Conservation (phyloP, 2,888 invertebrate genomes). For the Drosophila subquinaria region DNA sequence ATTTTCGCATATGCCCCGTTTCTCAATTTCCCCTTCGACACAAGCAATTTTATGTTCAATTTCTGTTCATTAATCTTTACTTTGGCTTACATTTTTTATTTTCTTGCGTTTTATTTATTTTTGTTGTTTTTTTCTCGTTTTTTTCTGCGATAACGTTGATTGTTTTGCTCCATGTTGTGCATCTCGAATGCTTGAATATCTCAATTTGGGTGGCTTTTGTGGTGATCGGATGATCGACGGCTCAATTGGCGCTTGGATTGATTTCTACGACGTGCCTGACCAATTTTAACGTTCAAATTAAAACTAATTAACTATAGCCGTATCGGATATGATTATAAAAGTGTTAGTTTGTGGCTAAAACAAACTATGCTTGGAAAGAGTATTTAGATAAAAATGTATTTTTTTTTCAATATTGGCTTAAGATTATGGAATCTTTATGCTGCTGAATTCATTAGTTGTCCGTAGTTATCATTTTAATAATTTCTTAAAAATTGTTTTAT, state of each 20-base stretch:
- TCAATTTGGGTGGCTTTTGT: slow-evolving; percentile 21
- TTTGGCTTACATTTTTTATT: slow-evolving; percentile 23
- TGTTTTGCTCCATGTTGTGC: slow-evolving; percentile 54
- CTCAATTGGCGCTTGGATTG: slow-evolving; percentile 43
- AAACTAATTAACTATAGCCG: slow-evolving; percentile 51
- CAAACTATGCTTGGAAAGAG: background rate
- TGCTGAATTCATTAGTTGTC: background rate
- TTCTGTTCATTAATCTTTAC: slow-evolving; percentile 65
- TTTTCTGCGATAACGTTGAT: slow-evolving; percentile 52
- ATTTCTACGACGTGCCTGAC: slow-evolving; percentile 36
- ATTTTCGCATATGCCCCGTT: slow-evolving; percentile 42
- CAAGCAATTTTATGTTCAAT: slow-evolving; percentile 59
- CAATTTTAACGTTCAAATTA: slow-evolving; percentile 41
- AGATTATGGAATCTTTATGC: too few species aligned
- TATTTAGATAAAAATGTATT: background rate
- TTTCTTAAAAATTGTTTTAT: background rate
- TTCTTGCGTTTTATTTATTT: slow-evolving; percentile 17
- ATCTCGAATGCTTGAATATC: slow-evolving; percentile 22
- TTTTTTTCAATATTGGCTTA: background rate
- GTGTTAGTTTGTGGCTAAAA: slow-evolving; percentile 2
- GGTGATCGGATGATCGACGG: background rate
- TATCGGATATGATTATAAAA: slow-evolving; percentile 51
- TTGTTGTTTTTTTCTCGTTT: slow-evolving; percentile 27
- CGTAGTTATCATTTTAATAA: background rate
- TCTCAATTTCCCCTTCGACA: slow-evolving; percentile 3